Evolutionary conservation across 2,113 vertebrate species (phyloP), one percentile per base, ranked within the genome.

Genomic region (Myxocyprinus asiaticus): DNA sequence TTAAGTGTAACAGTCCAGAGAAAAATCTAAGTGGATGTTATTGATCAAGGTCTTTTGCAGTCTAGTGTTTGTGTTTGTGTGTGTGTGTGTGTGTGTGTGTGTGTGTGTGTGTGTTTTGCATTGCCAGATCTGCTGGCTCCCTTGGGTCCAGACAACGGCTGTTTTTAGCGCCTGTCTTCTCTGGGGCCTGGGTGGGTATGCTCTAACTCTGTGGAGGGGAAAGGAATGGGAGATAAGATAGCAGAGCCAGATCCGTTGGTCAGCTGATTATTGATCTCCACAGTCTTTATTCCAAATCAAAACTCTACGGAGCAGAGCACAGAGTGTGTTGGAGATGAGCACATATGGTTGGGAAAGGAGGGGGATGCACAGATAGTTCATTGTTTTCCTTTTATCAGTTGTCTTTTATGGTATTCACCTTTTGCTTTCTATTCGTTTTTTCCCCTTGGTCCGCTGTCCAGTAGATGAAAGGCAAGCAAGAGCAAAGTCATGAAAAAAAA

Each of bases 171-270:
- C 48, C 58, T 50, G 43, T 63, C 53, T 45, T 79, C 83, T 81
- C 79, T 62, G 53, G 82, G 69, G 82, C 75, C 45, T 82, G 79
- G 78, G 78, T 80, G 73, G 67, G 53, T 81, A 81, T 73, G 53
- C 45, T 55, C 43, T 72, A 80, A 72, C 33, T 59, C 62, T 50
- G 47, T 55, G 22, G 62, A 65, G 77, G 73, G 48, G 65, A 81
- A 76, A 76, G 55, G n/a, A 81, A 63, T 43, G 17, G 67, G 15
- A 78, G 70, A 81, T 53, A 77, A 80, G 48, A 51, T 48, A 6
- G 14, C 42, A 55, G 9, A 42, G 61, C n/a, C 55, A 56, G 45
- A 45, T 12, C 17, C 22, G 55, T 42, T 69, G 75, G 79, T 79
- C 80, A 79, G 22, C 50, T 62, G 65, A 73, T 12, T 63, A 83